Evolutionary conservation across 1,140 invertebrate species (phyloP), one percentile per base, ranked within the genome.

Genomic region (Dufourea novaeangliae): DNA sequence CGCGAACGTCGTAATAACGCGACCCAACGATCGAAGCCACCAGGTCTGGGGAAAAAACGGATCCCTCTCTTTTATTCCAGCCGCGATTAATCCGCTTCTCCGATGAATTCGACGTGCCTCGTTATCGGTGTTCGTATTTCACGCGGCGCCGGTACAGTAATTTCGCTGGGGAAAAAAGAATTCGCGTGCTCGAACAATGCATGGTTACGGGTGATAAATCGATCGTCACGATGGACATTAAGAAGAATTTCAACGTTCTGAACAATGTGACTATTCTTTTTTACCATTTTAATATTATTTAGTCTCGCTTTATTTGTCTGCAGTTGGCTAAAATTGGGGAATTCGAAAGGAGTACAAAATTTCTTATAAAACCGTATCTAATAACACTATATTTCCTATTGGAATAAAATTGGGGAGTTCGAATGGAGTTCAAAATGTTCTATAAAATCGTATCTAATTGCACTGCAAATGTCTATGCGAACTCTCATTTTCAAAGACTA

Each of bases 71-170:
- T 71, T 61, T 25, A 32, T 8, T 11, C 14, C 44, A 59, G 44
- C 68, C 68, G 25, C 39, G 54, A 44, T 44, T 46, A 59, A 71
- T 61, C 20, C 56, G 37, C 59, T 71, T 71, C 39, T 25, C 17
- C 37, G 54, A 59, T 17, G 54, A 59, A 61, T 71, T 46, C 68
- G 37, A 46, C 54, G 20, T 54, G 68, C 50, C 54, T 71, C 56
- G 68, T 71, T 71, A 71, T 71, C 68, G 68, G 59, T 29, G 68
- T 71, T 71, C 68, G 68, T n/a, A 71, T 71, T 71, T 59, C 54
- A 25, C 52, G 50, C 46, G 67, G 54, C 34, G n/a, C n/a, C 54
- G 37, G 22, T 17, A 17, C 12, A n/a, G 12, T 27, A 59, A 71
- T 71, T 59, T 59, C 37, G 6, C 14, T 39, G 54, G 54, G n/a